These are phyloP conservation scores for Brachyhypopomus occidentalis DNA, from an alignment of 2,113 vertebrate species.

Conservation along the genomic window DNA sequence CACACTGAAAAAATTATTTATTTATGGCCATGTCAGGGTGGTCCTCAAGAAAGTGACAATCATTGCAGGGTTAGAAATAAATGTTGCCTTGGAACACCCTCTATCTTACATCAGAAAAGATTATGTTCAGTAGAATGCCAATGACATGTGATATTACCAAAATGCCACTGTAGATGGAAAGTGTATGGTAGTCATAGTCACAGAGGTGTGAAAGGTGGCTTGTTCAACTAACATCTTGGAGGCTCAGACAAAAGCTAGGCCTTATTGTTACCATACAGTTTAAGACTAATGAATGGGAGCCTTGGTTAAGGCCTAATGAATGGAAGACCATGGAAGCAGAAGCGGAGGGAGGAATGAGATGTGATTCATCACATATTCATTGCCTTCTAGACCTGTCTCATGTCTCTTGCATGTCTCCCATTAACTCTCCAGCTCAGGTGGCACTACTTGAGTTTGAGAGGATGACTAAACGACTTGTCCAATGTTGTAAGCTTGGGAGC, in stretches of 20 bases:
- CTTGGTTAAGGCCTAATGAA: slow-evolving; percentile 54
- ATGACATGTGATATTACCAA: neutral
- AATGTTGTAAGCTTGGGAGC: slow-evolving; percentile 51
- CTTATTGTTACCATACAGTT: slow-evolving; percentile 74
- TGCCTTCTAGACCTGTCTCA: slow-evolving; percentile 60
- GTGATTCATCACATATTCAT: slow-evolving; percentile 66
- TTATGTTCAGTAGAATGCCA: neutral
- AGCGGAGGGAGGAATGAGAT: slow-evolving; percentile 53
- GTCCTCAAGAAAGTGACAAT: neutral
- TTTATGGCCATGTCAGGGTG: neutral
- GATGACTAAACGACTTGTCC: slow-evolving; percentile 50
- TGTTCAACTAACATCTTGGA: slow-evolving; percentile 72
- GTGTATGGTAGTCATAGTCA: slow-evolving; percentile 41
- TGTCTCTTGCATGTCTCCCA: slow-evolving; percentile 62
- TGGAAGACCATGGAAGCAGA: slow-evolving; percentile 54
- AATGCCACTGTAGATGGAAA: slow-evolving; percentile 47
- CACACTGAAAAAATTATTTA: slow-evolving; percentile 2
- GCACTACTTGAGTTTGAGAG: slow-evolving; percentile 49
- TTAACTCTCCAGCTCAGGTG: slow-evolving; percentile 58
- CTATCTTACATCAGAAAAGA: neutral
- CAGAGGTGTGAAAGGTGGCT: slow-evolving; percentile 59
- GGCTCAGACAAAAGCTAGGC: slow-evolving; percentile 59
- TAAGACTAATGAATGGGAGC: slow-evolving; percentile 63
- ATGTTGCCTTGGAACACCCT: neutral
- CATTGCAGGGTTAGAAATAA: neutral